Evolutionary conservation across 2,888 invertebrate species (phyloP), one percentile per base, ranked within the genome.

Genomic region (Drosophila limbata): DNA sequence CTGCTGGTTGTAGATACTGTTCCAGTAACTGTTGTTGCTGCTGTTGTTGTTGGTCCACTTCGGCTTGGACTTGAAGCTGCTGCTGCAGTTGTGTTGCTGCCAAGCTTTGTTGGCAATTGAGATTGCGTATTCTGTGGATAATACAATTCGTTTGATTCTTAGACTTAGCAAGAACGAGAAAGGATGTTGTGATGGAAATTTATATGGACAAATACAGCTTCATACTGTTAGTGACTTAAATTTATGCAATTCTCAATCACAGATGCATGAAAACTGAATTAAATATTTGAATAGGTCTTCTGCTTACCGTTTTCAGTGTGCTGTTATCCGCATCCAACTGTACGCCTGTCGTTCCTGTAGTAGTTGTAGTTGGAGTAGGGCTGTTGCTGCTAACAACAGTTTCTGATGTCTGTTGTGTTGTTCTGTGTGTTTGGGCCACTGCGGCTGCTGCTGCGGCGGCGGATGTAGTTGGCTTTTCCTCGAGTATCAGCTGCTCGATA

Each of bases 401-500:
- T 40, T 63, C 75, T 45, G 72, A 25, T 52, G 59, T 21, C 51
- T 37, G 35, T 57, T 78, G 79, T 10, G 73, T 72, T 56, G 74
- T 55, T 71, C 60, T 62, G 25, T 75, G 61, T 56, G 70, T 17
- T 65, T 83, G 72, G 44, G 77, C 65, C 53, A 69, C 77, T 48
- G 76, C 69, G 63, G 76, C 73, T 67, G 81, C 74, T 75, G 81
- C 81, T 64, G 81, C 76, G 56, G 79, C 74, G 64, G 81, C 75
- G 37, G 86, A 81, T 66, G 84, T 84, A 62, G 76, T 78, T 52
- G 80, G 84, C 35, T 84, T 90, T 68, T 92, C 91, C 74, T 92
- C 91, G 77, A 88, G 89, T 79, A 94, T 94, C 76, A 95, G 94
- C 73, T 94, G 94, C 84, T 95, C 95, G 85, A 96, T 94, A 69